A percentile compares a stretch with the other conserved stretches of the same genome.
These are phyloP conservation scores for Halictus rubicundus DNA, from an alignment of 1,140 invertebrate species.

Conservation along the genomic window DNA sequence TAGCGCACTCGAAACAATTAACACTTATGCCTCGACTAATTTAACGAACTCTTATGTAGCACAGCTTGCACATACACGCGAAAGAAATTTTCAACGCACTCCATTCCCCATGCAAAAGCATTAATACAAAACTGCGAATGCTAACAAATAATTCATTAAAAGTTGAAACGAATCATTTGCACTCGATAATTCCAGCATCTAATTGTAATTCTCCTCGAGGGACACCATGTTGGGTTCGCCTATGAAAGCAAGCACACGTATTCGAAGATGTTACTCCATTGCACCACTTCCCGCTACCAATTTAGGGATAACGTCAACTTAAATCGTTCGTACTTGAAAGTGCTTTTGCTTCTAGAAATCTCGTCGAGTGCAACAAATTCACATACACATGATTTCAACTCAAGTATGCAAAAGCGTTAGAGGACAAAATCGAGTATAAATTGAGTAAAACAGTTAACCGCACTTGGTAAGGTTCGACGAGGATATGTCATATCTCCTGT, in stretches of 20 bases:
- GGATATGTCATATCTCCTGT: constrained; percentile 11
- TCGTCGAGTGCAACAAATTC: not conserved
- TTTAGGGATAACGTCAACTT: not conserved
- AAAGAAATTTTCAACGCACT: too few species aligned
- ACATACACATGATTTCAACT: not conserved
- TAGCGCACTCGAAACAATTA: too few species aligned
- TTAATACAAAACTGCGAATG: not conserved
- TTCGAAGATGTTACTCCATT: not conserved
- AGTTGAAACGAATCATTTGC: not conserved
- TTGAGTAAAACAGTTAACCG: not conserved
- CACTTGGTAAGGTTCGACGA: constrained; percentile 21
- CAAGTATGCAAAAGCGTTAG: too few species aligned
- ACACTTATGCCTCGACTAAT: too few species aligned
- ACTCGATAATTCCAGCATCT: not conserved
- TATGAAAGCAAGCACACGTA: not conserved
- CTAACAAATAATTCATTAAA: not conserved
- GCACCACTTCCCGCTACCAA: not conserved
- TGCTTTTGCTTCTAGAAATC: not conserved
- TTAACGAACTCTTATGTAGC: not conserved
- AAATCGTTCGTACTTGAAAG: not conserved
- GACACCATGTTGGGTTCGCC: not conserved
- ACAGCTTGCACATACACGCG: not conserved
- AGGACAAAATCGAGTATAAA: not conserved
- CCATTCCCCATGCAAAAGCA: not conserved
- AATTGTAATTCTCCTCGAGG: not conserved